A percentile compares a stretch with the other conserved stretches of the same genome.
Conservation (phyloP, 2,113 vertebrate species). For the Ciconia stormi region DNA sequence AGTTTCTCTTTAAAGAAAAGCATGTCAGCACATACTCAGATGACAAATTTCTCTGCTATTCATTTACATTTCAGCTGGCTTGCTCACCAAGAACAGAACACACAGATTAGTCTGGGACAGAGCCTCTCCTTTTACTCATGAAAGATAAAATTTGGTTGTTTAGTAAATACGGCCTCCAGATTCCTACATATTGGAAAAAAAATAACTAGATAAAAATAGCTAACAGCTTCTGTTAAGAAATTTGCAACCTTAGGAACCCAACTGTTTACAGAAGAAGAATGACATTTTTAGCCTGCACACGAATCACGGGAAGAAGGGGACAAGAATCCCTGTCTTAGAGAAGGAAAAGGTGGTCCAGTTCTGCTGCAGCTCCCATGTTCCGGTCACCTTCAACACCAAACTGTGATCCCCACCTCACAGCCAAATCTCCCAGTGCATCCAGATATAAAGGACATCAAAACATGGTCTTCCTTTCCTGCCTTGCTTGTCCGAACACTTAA, state of each 20-base stretch:
- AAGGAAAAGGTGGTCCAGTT: fast-evolving
- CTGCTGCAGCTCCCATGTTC: background rate
- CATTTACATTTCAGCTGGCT: background rate
- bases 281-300: background rate
- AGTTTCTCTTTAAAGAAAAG: background rate
- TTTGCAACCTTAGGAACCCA: background rate
- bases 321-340: background rate
- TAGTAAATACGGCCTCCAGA: background rate
- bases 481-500: background rate
- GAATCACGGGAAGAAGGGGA: background rate
- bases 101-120: background rate
- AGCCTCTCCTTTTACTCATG: background rate
- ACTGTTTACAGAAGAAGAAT: background rate
- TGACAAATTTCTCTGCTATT: background rate
- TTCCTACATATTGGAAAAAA: background rate
- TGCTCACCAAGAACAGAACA: background rate
- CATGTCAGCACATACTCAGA: background rate
- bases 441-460: background rate
- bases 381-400: background rate
- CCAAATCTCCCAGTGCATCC: background rate
- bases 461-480: background rate
- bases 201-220: background rate
- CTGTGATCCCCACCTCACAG: fast-evolving
- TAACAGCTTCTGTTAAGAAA: background rate
- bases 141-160: background rate